These are phyloP conservation scores for Zelleria hepariella DNA, from an alignment of 2,888 invertebrate species.

Conservation along the genomic window DNA sequence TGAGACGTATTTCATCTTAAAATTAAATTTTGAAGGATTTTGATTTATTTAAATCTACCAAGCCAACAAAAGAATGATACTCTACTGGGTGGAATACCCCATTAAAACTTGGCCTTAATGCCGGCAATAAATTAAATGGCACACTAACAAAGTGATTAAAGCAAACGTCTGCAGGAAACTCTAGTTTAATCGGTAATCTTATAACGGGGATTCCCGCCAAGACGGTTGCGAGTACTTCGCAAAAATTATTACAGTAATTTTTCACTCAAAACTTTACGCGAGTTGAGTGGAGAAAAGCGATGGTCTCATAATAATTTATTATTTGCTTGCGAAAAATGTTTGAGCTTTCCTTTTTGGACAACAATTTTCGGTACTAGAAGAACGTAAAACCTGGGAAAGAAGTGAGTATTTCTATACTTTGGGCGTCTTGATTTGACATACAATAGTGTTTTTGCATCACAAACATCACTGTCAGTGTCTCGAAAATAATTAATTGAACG, in stretches of 20 bases:
- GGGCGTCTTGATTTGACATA: too few relatives aligned
- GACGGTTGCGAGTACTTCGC: constrained; percentile 39
- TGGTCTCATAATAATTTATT: not conserved
- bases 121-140: constrained; percentile 24
- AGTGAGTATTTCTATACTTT: too few relatives aligned
- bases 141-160: constrained; percentile 41
- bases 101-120: not conserved
- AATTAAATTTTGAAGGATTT: too few relatives aligned
- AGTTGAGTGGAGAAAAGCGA: constrained; percentile 1
- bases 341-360: too few relatives aligned
- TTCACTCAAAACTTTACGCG: constrained; percentile 55
- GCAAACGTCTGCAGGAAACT: constrained; percentile 36
- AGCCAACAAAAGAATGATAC: not conserved
- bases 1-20: not conserved
- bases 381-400: too few relatives aligned
- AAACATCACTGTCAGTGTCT: too few relatives aligned
- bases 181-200: constrained; percentile 34
- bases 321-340: not conserved
- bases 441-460: too few relatives aligned
- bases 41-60: not conserved
- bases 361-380: too few relatives aligned
- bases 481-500: too few relatives aligned
- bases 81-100: not conserved
- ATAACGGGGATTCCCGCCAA: constrained; percentile 45
- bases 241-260: constrained; percentile 58